A percentile compares a stretch with the other conserved stretches of the same genome.
Conservation (phyloP, 1,140 invertebrate species). For the Piezodorus guildinii region DNA sequence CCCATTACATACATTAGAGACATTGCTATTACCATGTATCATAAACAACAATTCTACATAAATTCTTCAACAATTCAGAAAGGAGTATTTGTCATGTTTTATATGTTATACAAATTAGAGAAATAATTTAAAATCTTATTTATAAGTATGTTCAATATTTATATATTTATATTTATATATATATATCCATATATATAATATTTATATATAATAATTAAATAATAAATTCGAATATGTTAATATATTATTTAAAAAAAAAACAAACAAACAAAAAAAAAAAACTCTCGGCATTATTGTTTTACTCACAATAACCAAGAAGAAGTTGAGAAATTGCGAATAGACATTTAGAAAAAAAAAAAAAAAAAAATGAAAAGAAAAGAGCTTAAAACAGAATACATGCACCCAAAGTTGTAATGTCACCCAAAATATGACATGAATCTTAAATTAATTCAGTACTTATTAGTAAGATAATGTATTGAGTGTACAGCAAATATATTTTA, state of each 20-base stretch:
- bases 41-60: no score
- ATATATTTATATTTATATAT: conserved; percentile 19
- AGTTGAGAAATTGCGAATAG: background rate
- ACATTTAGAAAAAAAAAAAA: background rate
- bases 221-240: conserved; percentile 13
- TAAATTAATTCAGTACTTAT: background rate
- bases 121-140: conserved; percentile 20
- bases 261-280: background rate
- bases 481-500: conserved; percentile 3
- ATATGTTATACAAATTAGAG: conserved; percentile 12
- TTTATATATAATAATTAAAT: conserved; percentile 20
- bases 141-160: conserved; percentile 23
- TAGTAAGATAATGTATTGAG: conserved; percentile 4
- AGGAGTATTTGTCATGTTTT: background rate
- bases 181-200: conserved; percentile 15
- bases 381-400: background rate
- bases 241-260: conserved; percentile 2
- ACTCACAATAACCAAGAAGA: background rate
- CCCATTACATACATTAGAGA: no score
- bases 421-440: background rate
- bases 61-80: no score
- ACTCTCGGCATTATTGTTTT: background rate
- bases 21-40: no score
- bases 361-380: background rate
- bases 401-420: background rate